Conservation (phyloP, 1,140 invertebrate species). For the Bombus impatiens region DNA sequence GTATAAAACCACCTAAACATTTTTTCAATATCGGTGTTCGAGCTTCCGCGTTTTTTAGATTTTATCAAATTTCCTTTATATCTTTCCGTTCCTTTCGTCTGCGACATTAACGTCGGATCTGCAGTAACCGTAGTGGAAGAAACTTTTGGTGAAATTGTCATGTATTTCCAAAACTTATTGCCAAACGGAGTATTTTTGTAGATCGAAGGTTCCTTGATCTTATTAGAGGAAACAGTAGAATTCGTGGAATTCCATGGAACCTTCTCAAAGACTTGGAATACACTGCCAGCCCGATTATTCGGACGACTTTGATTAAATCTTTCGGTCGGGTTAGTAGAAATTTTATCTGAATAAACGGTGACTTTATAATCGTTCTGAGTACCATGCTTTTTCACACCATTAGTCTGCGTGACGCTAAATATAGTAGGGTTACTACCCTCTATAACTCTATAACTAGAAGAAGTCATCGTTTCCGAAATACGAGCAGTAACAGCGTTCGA, state of each 20-base stretch:
- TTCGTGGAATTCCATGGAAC: not conserved
- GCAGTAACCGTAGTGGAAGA: too few relatives aligned
- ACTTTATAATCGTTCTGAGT: not conserved
- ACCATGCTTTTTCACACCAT: too few relatives aligned
- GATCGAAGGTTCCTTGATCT: conserved; percentile 17
- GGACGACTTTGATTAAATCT: not conserved
- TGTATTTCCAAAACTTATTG: conserved; percentile 39
- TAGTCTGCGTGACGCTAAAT: not conserved
- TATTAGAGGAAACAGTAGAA: not conserved
- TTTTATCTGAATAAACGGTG: not conserved
- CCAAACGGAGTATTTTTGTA: not conserved
- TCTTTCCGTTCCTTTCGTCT: not conserved
- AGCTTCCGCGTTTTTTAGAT: conserved; percentile 47
- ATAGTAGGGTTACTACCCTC: too few relatives aligned
- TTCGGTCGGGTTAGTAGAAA: not conserved
- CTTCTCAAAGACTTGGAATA: not conserved
- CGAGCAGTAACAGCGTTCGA: too few relatives aligned
- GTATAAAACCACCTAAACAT: conserved; percentile 56
- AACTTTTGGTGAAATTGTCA: not conserved
- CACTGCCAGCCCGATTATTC: not conserved
- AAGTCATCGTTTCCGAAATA: too few relatives aligned
- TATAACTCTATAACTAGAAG: too few relatives aligned
- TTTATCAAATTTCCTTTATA: not conserved
- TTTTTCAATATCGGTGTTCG: conserved; percentile 46
- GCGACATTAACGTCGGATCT: not conserved